Percentiles rank a stretch among this genome's conserved stretches.
These are phyloP conservation scores for Podocnemis expansa DNA, from an alignment of 2,113 vertebrate genomes.

Conservation along the genomic window DNA sequence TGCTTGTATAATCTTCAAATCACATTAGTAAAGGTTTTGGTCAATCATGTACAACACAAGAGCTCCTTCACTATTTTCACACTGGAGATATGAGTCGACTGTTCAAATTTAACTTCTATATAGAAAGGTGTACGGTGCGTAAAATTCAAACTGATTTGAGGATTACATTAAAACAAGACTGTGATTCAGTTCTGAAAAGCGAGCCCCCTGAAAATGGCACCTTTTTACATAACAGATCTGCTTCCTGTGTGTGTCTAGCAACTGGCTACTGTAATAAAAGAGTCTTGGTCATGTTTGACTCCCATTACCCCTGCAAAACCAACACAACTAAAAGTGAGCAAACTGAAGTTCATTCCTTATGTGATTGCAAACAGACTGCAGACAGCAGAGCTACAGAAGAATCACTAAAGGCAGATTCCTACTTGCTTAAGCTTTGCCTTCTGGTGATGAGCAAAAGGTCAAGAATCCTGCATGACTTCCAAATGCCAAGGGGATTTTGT, in stretches of 20 bases:
- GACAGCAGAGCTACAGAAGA: neutral
- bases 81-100: too few species aligned
- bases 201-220: rapidly evolving
- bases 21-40: neutral
- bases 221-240: neutral
- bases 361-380: neutral
- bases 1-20: neutral
- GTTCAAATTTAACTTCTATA: neutral
- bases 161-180: neutral
- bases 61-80: neutral
- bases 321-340: neutral
- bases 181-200: neutral
- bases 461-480: neutral
- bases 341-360: neutral
- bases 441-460: rapidly evolving
- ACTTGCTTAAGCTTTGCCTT: neutral
- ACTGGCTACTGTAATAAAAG: neutral
- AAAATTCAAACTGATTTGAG: neutral
- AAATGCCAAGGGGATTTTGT: neutral
- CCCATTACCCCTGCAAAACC: neutral
- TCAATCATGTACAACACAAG: neutral
- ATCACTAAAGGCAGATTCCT: neutral
- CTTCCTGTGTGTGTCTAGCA: neutral
- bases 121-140: neutral
- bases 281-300: neutral